Base-by-base conservation (phyloP, 2,888 invertebrate genomes). In the Carterocephalus palaemon region DNA sequence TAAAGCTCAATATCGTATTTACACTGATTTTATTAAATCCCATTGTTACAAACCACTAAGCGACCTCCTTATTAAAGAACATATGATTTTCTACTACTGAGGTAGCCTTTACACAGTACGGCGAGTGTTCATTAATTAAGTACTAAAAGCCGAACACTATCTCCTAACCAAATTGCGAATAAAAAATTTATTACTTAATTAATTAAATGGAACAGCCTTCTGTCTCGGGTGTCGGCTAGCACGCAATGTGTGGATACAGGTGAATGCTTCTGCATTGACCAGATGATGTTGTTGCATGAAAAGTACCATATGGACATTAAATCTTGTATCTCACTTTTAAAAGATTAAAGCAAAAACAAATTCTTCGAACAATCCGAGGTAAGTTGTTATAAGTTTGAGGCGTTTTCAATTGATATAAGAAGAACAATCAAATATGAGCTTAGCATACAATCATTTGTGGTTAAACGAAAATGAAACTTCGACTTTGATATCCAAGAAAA, bases 401-500 rank as follows among this genome's bases (percentile, higher is more conserved):
- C 19, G 3, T 19, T 19, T 4, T 19, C 6, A 19, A 19, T 19
- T 19, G 19, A 19, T 19, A 6, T 19, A 6, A 19, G 6, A 4
- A 6, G 3, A 19, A 6, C 19, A 3, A 4, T 19, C 19, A 19
- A 19, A 19, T 6, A 19, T 19, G 6, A 19, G 6, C 3, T 4
- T 19, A 6, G 3, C n/a, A n/a, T 19, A 19, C 19, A 19, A 19
- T 3, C 3, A 6, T 19, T 4, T 6, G 3, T 19, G 19, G 19
- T 19, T 19, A 19, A 4, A 4, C 19, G 19, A 19, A 4, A 19
- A 19, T 4, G 3, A 19, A 19, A 19, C 6, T 19, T 4, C 19
- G 19, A 3, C 19, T 3, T 19, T 4, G 19, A 24, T 9, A 17
- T 19, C 6, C 6, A 19, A 19, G 3, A 19, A 56, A 66, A 64